These are phyloP conservation scores for Stichopus horrens DNA, from an alignment of 53 echinoderm and acorn worm genomes.

Conservation along the genomic window DNA sequence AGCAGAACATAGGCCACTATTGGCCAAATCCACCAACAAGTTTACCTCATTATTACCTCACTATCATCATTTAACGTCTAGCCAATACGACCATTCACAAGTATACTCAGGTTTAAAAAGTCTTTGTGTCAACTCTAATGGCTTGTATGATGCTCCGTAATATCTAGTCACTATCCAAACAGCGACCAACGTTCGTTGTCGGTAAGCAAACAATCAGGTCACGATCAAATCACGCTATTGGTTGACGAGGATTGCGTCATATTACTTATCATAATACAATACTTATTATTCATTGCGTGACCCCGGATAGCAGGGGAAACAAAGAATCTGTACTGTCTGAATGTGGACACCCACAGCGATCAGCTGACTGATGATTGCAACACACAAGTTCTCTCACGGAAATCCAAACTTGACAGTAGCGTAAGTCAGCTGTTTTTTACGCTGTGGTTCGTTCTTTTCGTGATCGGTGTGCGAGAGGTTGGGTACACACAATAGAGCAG, in stretches of 20 bases:
- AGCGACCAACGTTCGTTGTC: neutral
- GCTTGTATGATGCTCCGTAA: too few species aligned
- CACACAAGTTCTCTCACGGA: neutral
- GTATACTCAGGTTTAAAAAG: too few species aligned
- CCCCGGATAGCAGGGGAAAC: neutral
- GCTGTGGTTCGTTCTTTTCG: neutral
- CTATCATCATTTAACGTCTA: too few species aligned
- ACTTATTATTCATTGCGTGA: constrained; percentile 12
- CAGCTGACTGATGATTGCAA: constrained; percentile 49
- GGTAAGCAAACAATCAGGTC: constrained; percentile 17
- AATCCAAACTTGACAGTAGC: neutral
- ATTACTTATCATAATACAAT: constrained; percentile 44
- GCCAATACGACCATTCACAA: too few species aligned
- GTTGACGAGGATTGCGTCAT: constrained; percentile 4
- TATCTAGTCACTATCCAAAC: too few species aligned
- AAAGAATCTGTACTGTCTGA: neutral
- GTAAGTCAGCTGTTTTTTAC: neutral
- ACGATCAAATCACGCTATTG: neutral
- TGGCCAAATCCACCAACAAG: too few species aligned
- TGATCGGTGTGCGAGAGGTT: neutral
- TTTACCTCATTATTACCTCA: too few species aligned
- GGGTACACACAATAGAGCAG: too few species aligned
- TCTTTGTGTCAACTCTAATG: too few species aligned
- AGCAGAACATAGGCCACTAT: too few species aligned
- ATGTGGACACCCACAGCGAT: neutral